A percentile compares a stretch with the other conserved stretches of the same genome.
These are phyloP conservation scores for Hesperia comma DNA, from an alignment of 2,888 invertebrate species.

Conservation along the genomic window DNA sequence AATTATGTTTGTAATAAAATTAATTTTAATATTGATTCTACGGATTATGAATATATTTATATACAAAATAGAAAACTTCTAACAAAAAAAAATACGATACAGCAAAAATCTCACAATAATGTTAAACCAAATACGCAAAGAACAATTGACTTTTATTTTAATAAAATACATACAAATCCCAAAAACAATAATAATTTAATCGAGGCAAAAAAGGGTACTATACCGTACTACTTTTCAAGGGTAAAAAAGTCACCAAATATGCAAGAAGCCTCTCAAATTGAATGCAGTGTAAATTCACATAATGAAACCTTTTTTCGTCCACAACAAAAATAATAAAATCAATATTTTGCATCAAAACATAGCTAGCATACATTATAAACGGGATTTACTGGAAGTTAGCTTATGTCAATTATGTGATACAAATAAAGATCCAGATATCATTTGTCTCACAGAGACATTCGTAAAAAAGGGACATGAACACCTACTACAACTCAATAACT, in stretches of 20 bases:
- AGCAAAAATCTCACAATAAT: too few species aligned
- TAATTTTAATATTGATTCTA: background rate
- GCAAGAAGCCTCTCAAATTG: too few species aligned
- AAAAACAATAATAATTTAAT: background rate
- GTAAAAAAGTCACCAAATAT: constrained; percentile 1
- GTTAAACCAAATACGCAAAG: background rate
- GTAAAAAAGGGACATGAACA: constrained; percentile 25
- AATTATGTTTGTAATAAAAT: constrained; percentile 1
- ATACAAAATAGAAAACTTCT: constrained; percentile 2
- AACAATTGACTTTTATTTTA: background rate
- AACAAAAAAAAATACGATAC: background rate
- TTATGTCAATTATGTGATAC: constrained; percentile 22
- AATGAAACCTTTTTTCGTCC: constrained; percentile 9
- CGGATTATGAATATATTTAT: background rate
- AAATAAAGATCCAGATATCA: constrained; percentile 18
- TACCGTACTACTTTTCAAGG: constrained; percentile 10
- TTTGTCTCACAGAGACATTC: constrained; percentile 38
- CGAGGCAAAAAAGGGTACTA: constrained; percentile 4
- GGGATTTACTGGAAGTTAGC: constrained; percentile 31
- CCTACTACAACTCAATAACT: constrained; percentile 23
- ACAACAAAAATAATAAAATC: background rate
- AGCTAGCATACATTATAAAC: constrained; percentile 24
- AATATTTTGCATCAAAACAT: constrained; percentile 39
- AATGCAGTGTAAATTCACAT: background rate
- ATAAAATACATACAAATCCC: background rate